A percentile compares a stretch with the other conserved stretches of the same genome.
Evolutionary conservation across 2,797 vertebrate genomes (phyloP).

Genomic region (Naso thynnoides): DNA sequence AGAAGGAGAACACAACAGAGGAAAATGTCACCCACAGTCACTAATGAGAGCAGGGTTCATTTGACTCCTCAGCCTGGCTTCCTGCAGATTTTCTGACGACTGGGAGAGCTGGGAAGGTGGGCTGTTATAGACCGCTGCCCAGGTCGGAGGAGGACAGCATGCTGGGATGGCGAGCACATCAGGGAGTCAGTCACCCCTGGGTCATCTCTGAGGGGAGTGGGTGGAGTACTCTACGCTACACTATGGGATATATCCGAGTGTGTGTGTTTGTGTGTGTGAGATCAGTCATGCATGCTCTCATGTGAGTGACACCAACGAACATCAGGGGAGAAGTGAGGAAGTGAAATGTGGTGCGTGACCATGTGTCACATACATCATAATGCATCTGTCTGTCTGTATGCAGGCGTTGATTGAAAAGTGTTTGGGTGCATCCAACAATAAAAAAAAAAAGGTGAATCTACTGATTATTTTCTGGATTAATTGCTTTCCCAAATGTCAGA

Average conservation of each 20-base stretch:
- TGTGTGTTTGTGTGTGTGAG: slow-evolving; percentile 14
- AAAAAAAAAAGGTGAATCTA: no score
- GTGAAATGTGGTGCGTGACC: background rate
- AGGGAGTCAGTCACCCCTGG: slow-evolving; percentile 36
- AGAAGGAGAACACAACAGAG: slow-evolving; percentile 56
- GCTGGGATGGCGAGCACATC: slow-evolving; percentile 51
- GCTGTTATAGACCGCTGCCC: slow-evolving; percentile 18
- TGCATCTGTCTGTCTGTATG: background rate
- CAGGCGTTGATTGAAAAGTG: background rate
- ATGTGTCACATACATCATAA: background rate
- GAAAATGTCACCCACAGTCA: slow-evolving; percentile 73
- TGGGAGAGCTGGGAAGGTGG: slow-evolving; percentile 26
- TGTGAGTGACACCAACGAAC: slow-evolving; percentile 56
- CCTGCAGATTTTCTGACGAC: slow-evolving; percentile 51
- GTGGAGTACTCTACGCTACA: slow-evolving; percentile 5
- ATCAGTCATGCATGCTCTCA: slow-evolving; percentile 25
- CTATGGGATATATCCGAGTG: background rate
- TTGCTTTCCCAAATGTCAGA: background rate
- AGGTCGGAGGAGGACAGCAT: slow-evolving; percentile 51
- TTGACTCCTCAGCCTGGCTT: slow-evolving; percentile 34
- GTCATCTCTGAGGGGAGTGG: slow-evolving; percentile 27
- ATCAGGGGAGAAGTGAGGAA: slow-evolving; percentile 34
- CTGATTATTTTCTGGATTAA: background rate
- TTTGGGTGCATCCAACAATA: background rate
- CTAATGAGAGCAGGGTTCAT: slow-evolving; percentile 66